Base-by-base conservation (phyloP, 2,797 vertebrate species). In the Valencia hispanica region DNA sequence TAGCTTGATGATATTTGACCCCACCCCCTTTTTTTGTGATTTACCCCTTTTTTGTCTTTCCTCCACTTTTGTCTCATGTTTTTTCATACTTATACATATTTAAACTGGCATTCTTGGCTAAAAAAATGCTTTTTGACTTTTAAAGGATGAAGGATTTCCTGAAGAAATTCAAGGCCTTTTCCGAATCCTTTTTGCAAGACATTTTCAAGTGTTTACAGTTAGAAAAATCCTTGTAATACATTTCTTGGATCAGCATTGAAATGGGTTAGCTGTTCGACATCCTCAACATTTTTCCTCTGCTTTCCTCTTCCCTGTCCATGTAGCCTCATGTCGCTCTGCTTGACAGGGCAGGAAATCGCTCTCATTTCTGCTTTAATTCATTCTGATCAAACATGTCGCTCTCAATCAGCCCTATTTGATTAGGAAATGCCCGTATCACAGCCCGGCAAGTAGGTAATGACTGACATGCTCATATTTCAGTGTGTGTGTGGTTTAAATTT, bases 301-400 rank as follows among this genome's bases (percentile, higher is more conserved):
- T 69, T 39, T 78, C 72, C 59, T 36, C 75, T 73, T 70, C 7
- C 66, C 68, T 71, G 22, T 79, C 87, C 80, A 50, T 88, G 80
- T 77, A 30, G 78, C 81, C 75, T 86, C 65, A 43, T 86, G 88
- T 82, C 30, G 70, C 86, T 91, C 79, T 90, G 92, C 91, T 89
- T 89, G 92, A 92, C 91, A 88, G 92, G 84, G 89, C 92, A 90
- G 90, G 90, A 93, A 94, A 93, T 94, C 91, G 75, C 78, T 89
- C 88, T 93, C 89, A 93, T 94, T 93, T 93, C 88, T 90, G 89
- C 91, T 92, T 93, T 95, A 93, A 93, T 94, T 95, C 87, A 17
- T 90, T 93, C 88, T 91, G 92, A 93, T 94, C 92, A 93, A 94
- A 94, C 90, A 91, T 89, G 93, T 94, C 92, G 86, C 93, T 94